Evolutionary conservation across 2,113 vertebrate species (phyloP).

Genomic region (Anarrhichthys ocellatus): DNA sequence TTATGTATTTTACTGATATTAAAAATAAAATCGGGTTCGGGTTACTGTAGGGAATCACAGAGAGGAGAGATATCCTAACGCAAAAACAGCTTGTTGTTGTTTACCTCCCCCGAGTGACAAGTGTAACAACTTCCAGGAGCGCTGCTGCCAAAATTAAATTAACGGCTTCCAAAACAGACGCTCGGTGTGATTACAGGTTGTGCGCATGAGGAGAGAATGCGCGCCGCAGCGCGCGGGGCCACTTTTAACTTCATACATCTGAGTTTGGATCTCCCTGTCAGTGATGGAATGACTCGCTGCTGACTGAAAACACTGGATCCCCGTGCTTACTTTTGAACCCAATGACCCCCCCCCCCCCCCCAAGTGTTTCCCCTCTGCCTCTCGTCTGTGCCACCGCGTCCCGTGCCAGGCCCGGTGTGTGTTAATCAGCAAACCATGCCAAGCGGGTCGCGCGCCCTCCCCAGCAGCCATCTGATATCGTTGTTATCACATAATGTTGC

Average conservation of each 20-base stretch:
- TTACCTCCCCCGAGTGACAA: constrained; percentile 29
- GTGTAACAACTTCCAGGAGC: constrained; percentile 41
- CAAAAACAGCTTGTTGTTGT: constrained; percentile 34
- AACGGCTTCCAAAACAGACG: constrained; percentile 48
- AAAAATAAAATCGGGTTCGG: not conserved
- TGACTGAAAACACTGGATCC: constrained; percentile 29
- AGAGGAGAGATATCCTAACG: not conserved
- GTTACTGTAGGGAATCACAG: constrained; percentile 3
- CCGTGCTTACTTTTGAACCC: constrained; percentile 18
- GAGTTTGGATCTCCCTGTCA: not conserved
- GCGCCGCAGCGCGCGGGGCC: not conserved
- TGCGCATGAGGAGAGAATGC: constrained; percentile 45
- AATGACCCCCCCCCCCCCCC: constrained; percentile 36
- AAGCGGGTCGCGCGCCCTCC: constrained; percentile 78
- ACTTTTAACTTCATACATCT: not conserved
- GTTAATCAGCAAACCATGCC: constrained; percentile 73
- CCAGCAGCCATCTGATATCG: constrained; percentile 77
- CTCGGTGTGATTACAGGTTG: constrained; percentile 65
- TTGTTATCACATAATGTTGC: constrained; percentile 37
- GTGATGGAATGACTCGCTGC: constrained; percentile 54
- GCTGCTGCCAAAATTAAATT: constrained; percentile 47
- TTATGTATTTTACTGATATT: not conserved
- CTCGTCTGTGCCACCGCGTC: constrained; percentile 58
- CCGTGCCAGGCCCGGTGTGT: constrained; percentile 68
- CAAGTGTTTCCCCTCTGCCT: constrained; percentile 36